These are phyloP conservation scores for Lepidocolaptes lacrymiger DNA, from an alignment of 2,797 vertebrate genomes.

Conservation along the genomic window DNA sequence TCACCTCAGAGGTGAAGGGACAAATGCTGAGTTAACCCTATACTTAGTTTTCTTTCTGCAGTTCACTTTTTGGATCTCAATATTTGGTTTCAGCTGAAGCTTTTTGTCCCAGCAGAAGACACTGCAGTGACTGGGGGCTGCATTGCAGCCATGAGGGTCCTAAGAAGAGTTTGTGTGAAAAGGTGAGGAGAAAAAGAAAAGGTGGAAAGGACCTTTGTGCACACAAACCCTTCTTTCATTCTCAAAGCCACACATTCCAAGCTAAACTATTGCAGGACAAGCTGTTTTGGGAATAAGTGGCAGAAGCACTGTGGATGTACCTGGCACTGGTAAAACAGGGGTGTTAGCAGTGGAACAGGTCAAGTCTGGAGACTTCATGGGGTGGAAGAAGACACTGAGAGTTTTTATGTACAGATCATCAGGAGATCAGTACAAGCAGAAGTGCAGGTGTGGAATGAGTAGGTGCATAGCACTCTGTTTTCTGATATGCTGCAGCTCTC, in stretches of 20 bases:
- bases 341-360: background rate
- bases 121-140: background rate
- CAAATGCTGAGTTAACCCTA: background rate
- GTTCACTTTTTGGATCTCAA: background rate
- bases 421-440: background rate
- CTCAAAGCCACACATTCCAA: background rate
- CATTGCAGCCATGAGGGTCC: background rate
- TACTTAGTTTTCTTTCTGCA: background rate
- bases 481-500: background rate
- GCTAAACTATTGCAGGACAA: background rate
- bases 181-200: background rate
- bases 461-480: background rate
- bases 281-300: background rate
- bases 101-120: background rate
- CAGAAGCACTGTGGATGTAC: accelerated
- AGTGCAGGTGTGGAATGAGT: background rate
- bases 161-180: background rate
- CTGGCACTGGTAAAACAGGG: background rate
- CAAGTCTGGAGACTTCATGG: background rate
- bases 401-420: background rate
- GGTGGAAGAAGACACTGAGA: background rate
- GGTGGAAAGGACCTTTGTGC: background rate
- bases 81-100: background rate
- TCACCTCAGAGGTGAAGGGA: background rate
- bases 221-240: background rate